Evolutionary conservation across 1,140 invertebrate genomes (phyloP), one percentile per base, ranked within the genome.

Genomic region (Cheumatopsyche charites): DNA sequence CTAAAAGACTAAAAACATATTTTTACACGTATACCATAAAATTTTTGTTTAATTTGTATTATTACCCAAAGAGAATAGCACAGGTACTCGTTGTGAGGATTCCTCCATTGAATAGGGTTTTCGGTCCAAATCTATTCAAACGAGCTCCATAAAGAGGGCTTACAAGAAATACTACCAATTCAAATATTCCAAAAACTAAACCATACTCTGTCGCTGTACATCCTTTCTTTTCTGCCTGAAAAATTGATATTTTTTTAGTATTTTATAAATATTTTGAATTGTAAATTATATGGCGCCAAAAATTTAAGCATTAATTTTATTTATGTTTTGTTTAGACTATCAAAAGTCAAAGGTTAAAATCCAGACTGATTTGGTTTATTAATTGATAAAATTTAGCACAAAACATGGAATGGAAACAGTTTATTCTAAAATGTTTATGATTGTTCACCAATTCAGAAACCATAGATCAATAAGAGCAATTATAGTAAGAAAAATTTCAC

Each of bases 161-260:
- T 43, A 94, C 88, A 9, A 96, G 78, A 79, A 97, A 96, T 23
- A 97, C 95, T 0, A 94, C 89, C n/a, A 98, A 82, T 79, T 98
- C 94, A 82, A 96, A 98, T 26, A 94, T 86, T 0, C 95, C 95
- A 81, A 97, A 97, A 0, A 98, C 94, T 49, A 97, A 84, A 1
- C 96, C 95, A 85, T 95, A 95, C 77, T 95, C 92, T 17, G 94
- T 91, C 0, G 93, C 89, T 3, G 90, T 88, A 3, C 93, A 92
- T 43, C 94, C 93, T 87, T 97, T 96, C 49, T 86, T 87, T 77
- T 92, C 91, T 12, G 95, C 94, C 92, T 96, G 82, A 15, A 79
- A 82, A 47, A 47, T 47, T n/a, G 2, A 4, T 6, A 47, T n/a
- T 47, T 47, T 47, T 47, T 4, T 47, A 6, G 3, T 47, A n/a